A percentile compares a stretch with the other conserved stretches of the same genome.
Conservation (phyloP, 2,888 invertebrate species). For the Coleophora deauratella region DNA sequence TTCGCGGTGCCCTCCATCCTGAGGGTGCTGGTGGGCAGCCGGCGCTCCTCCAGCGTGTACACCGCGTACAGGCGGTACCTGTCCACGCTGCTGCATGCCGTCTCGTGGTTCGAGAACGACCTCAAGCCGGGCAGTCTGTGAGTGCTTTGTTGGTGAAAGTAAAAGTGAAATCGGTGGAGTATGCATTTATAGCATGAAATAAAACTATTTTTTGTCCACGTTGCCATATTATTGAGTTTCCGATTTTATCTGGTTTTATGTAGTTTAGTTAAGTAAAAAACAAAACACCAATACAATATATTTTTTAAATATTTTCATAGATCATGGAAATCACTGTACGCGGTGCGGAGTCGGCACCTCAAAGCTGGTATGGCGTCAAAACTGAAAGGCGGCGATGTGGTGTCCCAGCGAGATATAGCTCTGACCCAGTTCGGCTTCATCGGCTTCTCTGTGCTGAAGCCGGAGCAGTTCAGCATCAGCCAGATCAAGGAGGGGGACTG, state of each 20-base stretch:
- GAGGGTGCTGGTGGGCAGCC: conserved; percentile 80
- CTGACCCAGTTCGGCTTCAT: conserved; percentile 92
- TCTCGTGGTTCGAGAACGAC: conserved; percentile 84
- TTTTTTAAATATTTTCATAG: too few species aligned
- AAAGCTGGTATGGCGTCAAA: conserved; percentile 71
- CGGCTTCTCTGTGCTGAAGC: conserved; percentile 79
- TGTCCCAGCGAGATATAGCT: conserved; percentile 89
- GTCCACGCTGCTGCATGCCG: conserved; percentile 83
- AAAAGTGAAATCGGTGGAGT: too few species aligned
- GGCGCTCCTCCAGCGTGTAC: conserved; percentile 77
- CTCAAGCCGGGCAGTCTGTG: conserved; percentile 76
- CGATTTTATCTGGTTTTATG: too few species aligned
- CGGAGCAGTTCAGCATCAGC: conserved; percentile 78
- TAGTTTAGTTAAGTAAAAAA: too few species aligned
- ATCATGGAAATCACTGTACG: conserved; percentile 79
- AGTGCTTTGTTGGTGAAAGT: conserved; percentile 31
- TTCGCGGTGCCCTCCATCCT: conserved; percentile 84
- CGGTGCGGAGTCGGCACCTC: conserved; percentile 79
- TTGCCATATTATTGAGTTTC: too few species aligned
- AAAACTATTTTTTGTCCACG: too few species aligned
- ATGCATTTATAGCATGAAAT: too few species aligned
- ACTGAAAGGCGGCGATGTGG: conserved; percentile 62
- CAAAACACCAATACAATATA: too few species aligned
- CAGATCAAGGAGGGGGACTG: conserved; percentile 76
- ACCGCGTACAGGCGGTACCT: conserved; percentile 82